Conservation (phyloP, 1,140 invertebrate genomes). For the Halictus rubicundus region DNA sequence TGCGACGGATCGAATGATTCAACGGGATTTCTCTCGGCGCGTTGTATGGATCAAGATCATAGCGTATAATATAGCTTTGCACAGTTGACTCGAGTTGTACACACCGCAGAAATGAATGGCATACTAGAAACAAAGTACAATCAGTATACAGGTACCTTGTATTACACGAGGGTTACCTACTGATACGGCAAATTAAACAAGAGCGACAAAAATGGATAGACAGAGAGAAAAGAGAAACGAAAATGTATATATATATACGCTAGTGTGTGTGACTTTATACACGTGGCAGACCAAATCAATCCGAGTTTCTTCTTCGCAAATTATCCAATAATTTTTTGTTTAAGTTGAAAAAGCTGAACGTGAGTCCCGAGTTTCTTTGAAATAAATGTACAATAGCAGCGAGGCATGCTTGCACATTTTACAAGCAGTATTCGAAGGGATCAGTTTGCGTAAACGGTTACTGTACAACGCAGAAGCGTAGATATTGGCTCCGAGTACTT, state of each 20-base stretch:
- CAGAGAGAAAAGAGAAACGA: slow-evolving; percentile 29
- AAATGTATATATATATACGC: slow-evolving; percentile 41
- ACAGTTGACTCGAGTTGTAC: slow-evolving; percentile 59
- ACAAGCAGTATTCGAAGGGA: too few relatives aligned
- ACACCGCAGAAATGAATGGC: slow-evolving; percentile 58
- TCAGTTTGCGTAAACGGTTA: too few relatives aligned
- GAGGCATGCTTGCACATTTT: too few relatives aligned
- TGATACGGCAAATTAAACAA: slow-evolving; percentile 52
- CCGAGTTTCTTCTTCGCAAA: too few relatives aligned
- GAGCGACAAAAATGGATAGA: slow-evolving; percentile 46
- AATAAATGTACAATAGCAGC: too few relatives aligned
- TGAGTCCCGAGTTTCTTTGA: too few relatives aligned
- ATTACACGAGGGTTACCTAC: slow-evolving; percentile 61
- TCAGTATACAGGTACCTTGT: slow-evolving; percentile 52
- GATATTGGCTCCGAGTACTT: too few relatives aligned
- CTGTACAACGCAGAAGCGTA: too few relatives aligned
- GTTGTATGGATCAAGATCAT: slow-evolving; percentile 25
- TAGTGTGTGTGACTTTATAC: slow-evolving; percentile 37
- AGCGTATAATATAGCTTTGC: slow-evolving; percentile 65
- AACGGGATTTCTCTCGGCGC: slow-evolving; percentile 48
- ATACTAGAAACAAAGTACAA: slow-evolving; percentile 53
- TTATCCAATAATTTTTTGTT: too few relatives aligned
- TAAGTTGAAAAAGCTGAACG: too few relatives aligned
- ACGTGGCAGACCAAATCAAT: slow-evolving; percentile 32
- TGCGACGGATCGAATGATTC: neutral